These are phyloP conservation scores for Anomalospiza imberbis DNA, from an alignment of 2,797 vertebrate genomes.

Conservation along the genomic window DNA sequence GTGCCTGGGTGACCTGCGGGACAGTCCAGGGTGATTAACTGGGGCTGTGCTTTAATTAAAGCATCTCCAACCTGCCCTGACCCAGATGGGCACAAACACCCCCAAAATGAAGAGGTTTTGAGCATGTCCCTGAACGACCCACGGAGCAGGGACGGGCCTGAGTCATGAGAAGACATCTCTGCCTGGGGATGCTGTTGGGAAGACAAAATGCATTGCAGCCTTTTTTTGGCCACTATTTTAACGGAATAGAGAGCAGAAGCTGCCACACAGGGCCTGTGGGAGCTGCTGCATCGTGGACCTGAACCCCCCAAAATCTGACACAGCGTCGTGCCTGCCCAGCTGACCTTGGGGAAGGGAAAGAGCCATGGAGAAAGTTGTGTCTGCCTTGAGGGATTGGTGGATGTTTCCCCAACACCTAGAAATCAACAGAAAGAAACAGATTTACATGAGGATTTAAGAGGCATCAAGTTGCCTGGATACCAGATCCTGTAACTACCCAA, in stretches of 20 bases:
- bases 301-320: background rate
- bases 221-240: background rate
- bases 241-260: background rate
- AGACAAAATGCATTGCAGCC: background rate
- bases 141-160: accelerated
- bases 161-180: accelerated
- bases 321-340: accelerated
- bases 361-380: background rate
- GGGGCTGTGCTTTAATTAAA: background rate
- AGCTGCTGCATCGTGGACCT: background rate
- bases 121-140: accelerated
- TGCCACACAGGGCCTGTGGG: accelerated
- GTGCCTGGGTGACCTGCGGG: background rate
- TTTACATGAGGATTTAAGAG: conserved; percentile 51
- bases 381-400: background rate
- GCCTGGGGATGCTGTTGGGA: background rate
- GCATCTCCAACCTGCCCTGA: background rate
- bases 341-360: background rate
- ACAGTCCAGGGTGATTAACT: background rate
- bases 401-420: background rate
- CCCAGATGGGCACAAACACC: background rate
- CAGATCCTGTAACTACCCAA: conserved; percentile 59
- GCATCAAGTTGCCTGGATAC: conserved; percentile 75
- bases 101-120: background rate
- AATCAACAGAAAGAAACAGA: conserved; percentile 8